A percentile compares a stretch with the other conserved stretches of the same genome.
phyloP scores from a whole-genome alignment of 1,140 invertebrate genomes.

The Musca domestica region DNA sequence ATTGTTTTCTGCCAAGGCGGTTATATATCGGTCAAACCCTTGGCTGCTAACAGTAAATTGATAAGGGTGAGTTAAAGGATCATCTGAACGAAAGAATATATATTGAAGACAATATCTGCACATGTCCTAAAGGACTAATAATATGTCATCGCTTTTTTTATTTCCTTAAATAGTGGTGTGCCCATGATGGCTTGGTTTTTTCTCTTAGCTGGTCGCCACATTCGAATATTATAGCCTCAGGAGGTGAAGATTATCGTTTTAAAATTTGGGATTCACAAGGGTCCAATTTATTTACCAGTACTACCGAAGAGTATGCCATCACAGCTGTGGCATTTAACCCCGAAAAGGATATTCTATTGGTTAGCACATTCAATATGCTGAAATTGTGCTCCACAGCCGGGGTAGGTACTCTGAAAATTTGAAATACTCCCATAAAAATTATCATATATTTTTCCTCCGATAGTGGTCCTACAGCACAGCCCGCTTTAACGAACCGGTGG shows the following conservation, averaged over 20 bases:
- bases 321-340: conserved; percentile 88
- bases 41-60: conserved; percentile 85
- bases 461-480: conserved; percentile 89
- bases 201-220: conserved; percentile 85
- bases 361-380: conserved; percentile 91
- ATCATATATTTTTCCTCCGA: conserved; percentile 32
- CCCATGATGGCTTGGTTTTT: conserved; percentile 90
- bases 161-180: conserved; percentile 98
- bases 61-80: conserved; percentile 65
- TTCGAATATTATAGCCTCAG: conserved; percentile 86
- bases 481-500: conserved; percentile 73
- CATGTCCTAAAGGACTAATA: too few relatives aligned
- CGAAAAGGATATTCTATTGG: conserved; percentile 85
- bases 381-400: conserved; percentile 91
- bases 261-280: conserved; percentile 95
- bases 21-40: conserved; percentile 82
- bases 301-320: conserved; percentile 84
- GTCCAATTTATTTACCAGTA: conserved; percentile 80
- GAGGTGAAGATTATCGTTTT: conserved; percentile 93
- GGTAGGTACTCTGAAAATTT: conserved; percentile 58
- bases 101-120: too few relatives aligned
- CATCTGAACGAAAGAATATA: too few relatives aligned
- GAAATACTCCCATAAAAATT: background rate
- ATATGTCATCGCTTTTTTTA: too few relatives aligned
- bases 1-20: conserved; percentile 84